phyloP scores from a whole-genome alignment of 2,888 invertebrate species.

The Drosophila recens region DNA sequence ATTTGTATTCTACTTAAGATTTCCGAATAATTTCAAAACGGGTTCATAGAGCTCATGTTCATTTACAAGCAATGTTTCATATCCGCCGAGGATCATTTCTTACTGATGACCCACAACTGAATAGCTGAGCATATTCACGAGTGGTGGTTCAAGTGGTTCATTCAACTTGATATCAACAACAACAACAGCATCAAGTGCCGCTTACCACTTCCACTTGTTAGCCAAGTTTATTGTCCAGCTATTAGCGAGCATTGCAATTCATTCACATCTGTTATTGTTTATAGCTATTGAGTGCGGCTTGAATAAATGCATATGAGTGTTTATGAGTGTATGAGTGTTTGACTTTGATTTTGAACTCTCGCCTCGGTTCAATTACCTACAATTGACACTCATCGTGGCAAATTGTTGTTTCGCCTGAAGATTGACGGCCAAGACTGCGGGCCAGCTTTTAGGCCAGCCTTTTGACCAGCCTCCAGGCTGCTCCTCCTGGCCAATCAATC shows the following conservation, averaged over 20 bases:
- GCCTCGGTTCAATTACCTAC: conserved; percentile 47
- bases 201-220: conserved; percentile 59
- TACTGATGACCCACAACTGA: conserved; percentile 43
- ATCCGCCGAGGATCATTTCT: background rate
- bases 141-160: conserved; percentile 37
- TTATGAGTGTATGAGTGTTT: conserved; percentile 12
- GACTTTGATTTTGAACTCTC: conserved; percentile 50
- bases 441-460: conserved; percentile 8
- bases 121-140: conserved; percentile 20
- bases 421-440: conserved; percentile 15
- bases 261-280: conserved; percentile 13
- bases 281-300: conserved; percentile 11
- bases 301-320: conserved; percentile 19
- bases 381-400: conserved; percentile 34
- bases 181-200: conserved; percentile 23
- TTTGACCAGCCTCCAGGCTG: background rate
- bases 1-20: background rate
- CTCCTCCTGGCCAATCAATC: conserved; percentile 14
- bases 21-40: background rate
- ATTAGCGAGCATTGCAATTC: conserved; percentile 41
- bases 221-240: conserved; percentile 67
- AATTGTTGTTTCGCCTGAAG: conserved; percentile 28
- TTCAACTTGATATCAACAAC: conserved; percentile 52
- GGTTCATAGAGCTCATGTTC: background rate
- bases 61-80: background rate